A percentile compares a stretch with the other conserved stretches of the same genome.
phyloP scores from a whole-genome alignment of 1,140 invertebrate genomes.

The Cydia splendana region DNA sequence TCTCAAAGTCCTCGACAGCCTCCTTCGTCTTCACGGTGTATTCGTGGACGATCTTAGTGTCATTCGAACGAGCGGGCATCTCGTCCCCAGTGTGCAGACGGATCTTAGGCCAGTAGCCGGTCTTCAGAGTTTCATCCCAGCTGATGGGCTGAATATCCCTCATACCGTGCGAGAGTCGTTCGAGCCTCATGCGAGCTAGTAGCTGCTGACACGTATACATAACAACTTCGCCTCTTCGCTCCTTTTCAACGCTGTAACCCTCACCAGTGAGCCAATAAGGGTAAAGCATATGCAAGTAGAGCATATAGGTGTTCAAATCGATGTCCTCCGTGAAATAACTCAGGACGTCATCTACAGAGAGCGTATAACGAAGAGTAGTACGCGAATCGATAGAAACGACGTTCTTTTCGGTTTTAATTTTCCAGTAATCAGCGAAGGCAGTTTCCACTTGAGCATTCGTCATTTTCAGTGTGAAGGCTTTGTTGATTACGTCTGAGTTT shows the following conservation, averaged over 20 bases:
- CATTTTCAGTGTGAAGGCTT: slow-evolving; percentile 83
- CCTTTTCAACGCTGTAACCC: slow-evolving; percentile 79
- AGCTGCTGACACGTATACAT: slow-evolving; percentile 82
- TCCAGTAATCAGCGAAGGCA: slow-evolving; percentile 74
- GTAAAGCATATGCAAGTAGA: slow-evolving; percentile 85
- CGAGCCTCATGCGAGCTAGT: slow-evolving; percentile 83
- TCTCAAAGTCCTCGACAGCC: slow-evolving; percentile 79
- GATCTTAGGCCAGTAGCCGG: slow-evolving; percentile 82
- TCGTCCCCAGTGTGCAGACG: slow-evolving; percentile 83
- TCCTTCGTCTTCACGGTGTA: slow-evolving; percentile 65
- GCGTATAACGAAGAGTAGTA: slow-evolving; percentile 65
- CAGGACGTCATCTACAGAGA: slow-evolving; percentile 76
- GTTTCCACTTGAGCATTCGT: slow-evolving; percentile 76
- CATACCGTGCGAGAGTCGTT: slow-evolving; percentile 82
- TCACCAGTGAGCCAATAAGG: slow-evolving; percentile 84
- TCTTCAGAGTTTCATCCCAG: slow-evolving; percentile 74
- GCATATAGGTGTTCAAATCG: slow-evolving; percentile 86
- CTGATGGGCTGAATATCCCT: slow-evolving; percentile 81
- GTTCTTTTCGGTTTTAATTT: slow-evolving; percentile 71
- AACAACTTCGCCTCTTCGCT: slow-evolving; percentile 83
- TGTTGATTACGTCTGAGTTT: slow-evolving; percentile 81
- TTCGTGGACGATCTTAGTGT: slow-evolving; percentile 79
- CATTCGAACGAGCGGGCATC: slow-evolving; percentile 82
- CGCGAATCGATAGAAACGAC: slow-evolving; percentile 71
- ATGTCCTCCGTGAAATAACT: slow-evolving; percentile 87